These are phyloP conservation scores for Platycnemis pennipes DNA, from an alignment of 2,888 invertebrate species.

Conservation along the genomic window DNA sequence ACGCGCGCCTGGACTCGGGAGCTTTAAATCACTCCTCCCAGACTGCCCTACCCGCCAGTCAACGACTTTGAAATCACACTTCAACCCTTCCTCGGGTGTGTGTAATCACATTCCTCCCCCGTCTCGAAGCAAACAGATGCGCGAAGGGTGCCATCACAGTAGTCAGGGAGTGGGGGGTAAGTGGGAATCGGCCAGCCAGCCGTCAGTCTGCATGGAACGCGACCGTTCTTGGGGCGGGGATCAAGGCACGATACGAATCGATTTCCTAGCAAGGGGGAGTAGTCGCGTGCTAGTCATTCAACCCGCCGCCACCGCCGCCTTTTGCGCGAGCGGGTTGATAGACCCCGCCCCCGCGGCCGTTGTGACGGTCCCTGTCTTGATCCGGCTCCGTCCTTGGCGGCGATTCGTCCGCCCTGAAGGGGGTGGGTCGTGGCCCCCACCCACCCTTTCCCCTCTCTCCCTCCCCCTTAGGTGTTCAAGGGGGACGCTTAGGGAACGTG, in stretches of 20 bases:
- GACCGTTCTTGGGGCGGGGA: background rate
- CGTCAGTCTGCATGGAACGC: conserved; percentile 16
- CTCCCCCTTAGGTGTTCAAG: background rate
- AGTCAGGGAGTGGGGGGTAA: background rate
- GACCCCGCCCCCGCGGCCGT: background rate
- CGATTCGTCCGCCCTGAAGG: background rate
- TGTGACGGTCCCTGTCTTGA: conserved; percentile 32
- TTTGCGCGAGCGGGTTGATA: background rate
- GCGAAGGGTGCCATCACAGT: background rate
- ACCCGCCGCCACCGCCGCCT: background rate
- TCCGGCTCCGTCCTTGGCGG: conserved; percentile 44
- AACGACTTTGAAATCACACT: conserved; percentile 22
- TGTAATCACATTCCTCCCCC: background rate
- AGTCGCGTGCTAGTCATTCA: conserved; percentile 39
- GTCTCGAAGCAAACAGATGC: conserved; percentile 35
- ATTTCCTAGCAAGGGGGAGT: background rate
- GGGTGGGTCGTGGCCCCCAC: background rate
- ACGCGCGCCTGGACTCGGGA: background rate
- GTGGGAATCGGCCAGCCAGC: background rate
- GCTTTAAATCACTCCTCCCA: background rate
- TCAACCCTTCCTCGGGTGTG: background rate
- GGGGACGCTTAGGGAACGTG: background rate
- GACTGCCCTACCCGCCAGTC: background rate
- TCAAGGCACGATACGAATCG: conserved; percentile 33
- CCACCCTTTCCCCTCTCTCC: background rate